A percentile compares a stretch with the other conserved stretches of the same genome.
These are phyloP conservation scores for Pentalonia nigronervosa DNA, from an alignment of 1,140 invertebrate genomes.

Conservation along the genomic window DNA sequence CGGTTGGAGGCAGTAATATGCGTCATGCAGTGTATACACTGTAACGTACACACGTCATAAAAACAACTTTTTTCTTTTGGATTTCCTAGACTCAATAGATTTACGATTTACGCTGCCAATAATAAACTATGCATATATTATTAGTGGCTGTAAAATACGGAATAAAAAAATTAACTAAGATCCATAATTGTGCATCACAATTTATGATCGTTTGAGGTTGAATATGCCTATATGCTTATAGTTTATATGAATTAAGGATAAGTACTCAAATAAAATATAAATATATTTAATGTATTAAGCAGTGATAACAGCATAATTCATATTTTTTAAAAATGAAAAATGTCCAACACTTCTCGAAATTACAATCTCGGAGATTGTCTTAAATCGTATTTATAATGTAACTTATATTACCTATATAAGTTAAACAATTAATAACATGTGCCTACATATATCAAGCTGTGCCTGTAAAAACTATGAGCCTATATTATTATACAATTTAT, in stretches of 20 bases:
- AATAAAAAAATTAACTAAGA: background rate
- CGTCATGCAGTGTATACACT: constrained; percentile 16
- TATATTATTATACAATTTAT: too few relatives aligned
- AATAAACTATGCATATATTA: background rate
- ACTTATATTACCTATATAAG: background rate
- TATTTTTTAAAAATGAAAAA: background rate
- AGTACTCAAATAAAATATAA: too few relatives aligned
- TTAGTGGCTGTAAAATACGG: background rate
- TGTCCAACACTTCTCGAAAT: background rate
- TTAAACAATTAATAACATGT: background rate
- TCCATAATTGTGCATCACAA: background rate
- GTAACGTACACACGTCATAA: background rate
- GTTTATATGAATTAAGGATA: background rate
- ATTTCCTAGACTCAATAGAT: background rate
- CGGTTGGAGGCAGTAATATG: constrained; percentile 30
- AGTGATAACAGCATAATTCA: background rate
- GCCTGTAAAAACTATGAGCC: too few relatives aligned
- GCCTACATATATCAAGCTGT: too few relatives aligned
- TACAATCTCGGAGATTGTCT: background rate
- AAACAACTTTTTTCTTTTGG: constrained; percentile 17
- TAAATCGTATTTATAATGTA: too few relatives aligned
- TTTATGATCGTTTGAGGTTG: background rate
- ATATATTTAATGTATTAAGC: too few relatives aligned
- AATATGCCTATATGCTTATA: background rate
- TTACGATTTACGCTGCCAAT: constrained; percentile 17